phyloP scores from a whole-genome alignment of 2,113 vertebrate species.

The Halcyon malimbica region DNA sequence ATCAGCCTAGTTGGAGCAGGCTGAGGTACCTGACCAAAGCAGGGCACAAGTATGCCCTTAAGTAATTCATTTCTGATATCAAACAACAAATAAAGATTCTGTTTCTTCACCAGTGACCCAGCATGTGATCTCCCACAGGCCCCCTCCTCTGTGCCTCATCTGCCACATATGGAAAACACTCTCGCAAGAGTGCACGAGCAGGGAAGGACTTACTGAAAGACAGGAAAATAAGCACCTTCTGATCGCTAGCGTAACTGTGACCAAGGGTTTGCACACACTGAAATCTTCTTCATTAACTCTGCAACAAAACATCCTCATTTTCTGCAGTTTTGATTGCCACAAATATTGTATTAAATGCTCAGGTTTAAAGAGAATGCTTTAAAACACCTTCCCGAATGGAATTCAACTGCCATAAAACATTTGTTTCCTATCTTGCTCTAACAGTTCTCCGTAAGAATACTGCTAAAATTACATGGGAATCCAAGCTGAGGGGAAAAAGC shows the following conservation, averaged over 20 bases:
- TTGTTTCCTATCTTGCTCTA: background rate
- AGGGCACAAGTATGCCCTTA: background rate
- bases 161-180: background rate
- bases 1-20: slow-evolving; percentile 7
- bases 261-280: background rate
- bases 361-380: slow-evolving; percentile 35
- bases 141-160: background rate
- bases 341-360: background rate
- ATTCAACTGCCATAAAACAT: slow-evolving; percentile 22
- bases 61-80: slow-evolving; percentile 22
- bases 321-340: slow-evolving; percentile 1
- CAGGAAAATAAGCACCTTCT: slow-evolving; percentile 25
- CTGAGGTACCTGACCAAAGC: slow-evolving; percentile 34
- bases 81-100: slow-evolving; percentile 31
- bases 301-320: slow-evolving; percentile 15
- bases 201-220: background rate
- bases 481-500: background rate
- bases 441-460: slow-evolving; percentile 32
- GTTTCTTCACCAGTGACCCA: background rate
- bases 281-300: slow-evolving; percentile 41
- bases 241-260: background rate
- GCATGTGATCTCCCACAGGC: background rate
- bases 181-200: background rate
- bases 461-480: slow-evolving; percentile 33
- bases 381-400: slow-evolving; percentile 8